Evolutionary conservation across 2,797 vertebrate species (phyloP), one percentile per base, ranked within the genome.

Genomic region (Rhynchonycteris naso): DNA sequence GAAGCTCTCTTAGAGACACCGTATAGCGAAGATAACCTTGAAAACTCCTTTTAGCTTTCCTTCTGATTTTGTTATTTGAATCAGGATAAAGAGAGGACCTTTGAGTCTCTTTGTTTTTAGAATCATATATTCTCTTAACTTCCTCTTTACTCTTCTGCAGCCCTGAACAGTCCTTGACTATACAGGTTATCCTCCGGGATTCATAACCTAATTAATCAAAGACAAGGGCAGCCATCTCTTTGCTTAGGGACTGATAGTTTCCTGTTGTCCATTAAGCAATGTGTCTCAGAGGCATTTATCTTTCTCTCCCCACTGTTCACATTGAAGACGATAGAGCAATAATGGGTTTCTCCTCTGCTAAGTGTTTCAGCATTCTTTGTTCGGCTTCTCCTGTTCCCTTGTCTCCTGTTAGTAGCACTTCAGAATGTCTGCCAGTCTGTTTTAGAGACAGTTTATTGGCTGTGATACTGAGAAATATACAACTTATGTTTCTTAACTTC

Each of bases 401-500:
- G 86, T 82, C 86, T 93, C 80, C 95, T 95, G 95, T 96, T 75
- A 96, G 91, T 94, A 52, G 76, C 96, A 94, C 96, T 93, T 89
- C 33, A 92, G 92, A 92, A 68, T 81, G 85, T 76, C 95, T 97
- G 93, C 92, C 96, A 90, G 90, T 97, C 97, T 97, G 92, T 96
- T 97, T 95, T 89, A 94, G 86, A 97, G 97, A 97, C 97, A 97
- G 93, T 91, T 97, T 97, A 96, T 97, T 97, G 96, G 96, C 96
- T 96, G 95, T 74, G 91, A 97, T 93, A 66, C 28, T 82, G 83
- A 96, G 94, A 93, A 97, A 93, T 90, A 90, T 75, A 86, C 83
- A 96, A 94, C 94, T 97, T 96, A 96, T 92, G 96, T 95, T 97
- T 97, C 90, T 96, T 90, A 63, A 90, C 86, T 93, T 97, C 96